A percentile compares a stretch with the other conserved stretches of the same genome.
Conservation (phyloP, 2,888 invertebrate species). For the Laspeyria flexula region DNA sequence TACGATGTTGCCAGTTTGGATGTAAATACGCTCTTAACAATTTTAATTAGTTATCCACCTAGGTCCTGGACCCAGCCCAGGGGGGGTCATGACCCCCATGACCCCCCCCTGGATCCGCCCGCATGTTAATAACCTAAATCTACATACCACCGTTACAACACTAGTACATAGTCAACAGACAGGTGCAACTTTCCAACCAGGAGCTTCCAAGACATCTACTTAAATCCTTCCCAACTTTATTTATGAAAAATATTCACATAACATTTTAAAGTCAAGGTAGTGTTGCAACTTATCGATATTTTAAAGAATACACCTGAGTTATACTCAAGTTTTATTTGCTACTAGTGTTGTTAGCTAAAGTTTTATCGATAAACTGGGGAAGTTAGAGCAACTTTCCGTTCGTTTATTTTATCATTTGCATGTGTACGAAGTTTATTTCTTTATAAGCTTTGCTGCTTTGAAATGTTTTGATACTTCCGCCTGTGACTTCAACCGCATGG, state of each 20-base stretch:
- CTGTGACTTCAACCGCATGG: too few relatives aligned
- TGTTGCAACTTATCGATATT: constrained; percentile 39
- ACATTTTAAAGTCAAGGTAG: constrained; percentile 31
- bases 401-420: constrained; percentile 37
- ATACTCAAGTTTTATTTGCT: constrained; percentile 38
- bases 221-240: constrained; percentile 28
- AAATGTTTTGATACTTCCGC: not conserved
- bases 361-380: constrained; percentile 41
- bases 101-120: too few relatives aligned
- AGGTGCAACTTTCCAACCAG: too few relatives aligned
- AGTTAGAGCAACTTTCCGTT: constrained; percentile 22
- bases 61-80: too few relatives aligned
- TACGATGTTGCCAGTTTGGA: too few relatives aligned
- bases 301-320: constrained; percentile 35
- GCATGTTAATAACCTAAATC: too few relatives aligned
- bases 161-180: too few relatives aligned
- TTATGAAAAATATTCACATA: constrained; percentile 28
- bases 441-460: constrained; percentile 13
- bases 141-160: too few relatives aligned
- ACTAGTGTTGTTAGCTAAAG: constrained; percentile 41
- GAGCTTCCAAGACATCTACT: constrained; percentile 6
- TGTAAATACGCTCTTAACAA: too few relatives aligned
- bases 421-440: constrained; percentile 20
- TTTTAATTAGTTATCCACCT: too few relatives aligned
- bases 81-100: too few relatives aligned